Base-by-base conservation (phyloP, 2,113 vertebrate genomes). In the Thamnophis sirtalis region DNA sequence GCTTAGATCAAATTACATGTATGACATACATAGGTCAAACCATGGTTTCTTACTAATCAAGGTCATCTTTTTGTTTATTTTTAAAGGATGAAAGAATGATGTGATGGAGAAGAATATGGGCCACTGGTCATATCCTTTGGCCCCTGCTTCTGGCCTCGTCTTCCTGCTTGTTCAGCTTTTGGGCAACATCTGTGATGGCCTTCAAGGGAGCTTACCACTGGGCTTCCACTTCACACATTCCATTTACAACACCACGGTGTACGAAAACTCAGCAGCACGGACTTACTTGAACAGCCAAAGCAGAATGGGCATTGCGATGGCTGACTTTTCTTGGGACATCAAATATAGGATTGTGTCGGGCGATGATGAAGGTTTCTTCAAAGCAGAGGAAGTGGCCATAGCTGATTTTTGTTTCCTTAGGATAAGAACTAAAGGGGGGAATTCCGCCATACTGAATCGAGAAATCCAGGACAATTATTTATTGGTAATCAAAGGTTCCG, bases 341-440 rank as follows among this genome's bases (percentile, higher is more conserved):
- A 99, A 99, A 88, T 99, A 99, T 96, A 97, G 98, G 96, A 99
- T 99, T 93, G 98, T 99, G n/a, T 98, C 98, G 8, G 99, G 99
- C 3, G 99, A 99, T 1, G 99, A 99, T 0, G 99, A 99, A 92
- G 98, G 99, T 0, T 99, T 99, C 95, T 99, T 99, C 96, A 99
- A 99, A 96, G 99, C 99, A 0, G 99, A 99, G 94, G 99, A 99
- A 95, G 98, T 98, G 11, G 94, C 98, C 49, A 98, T 99, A 87
- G 99, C 99, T 5, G 99, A 99, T 96, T 99, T 99, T 95, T 99
- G 99, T 96, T 99, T 99, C 94, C 96, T 99, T 92, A 98, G 99
- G 92, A 98, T 99, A 97, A 98, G 99, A 97, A 99, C 99, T 97
- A 99, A 99, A 97, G 99, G 99, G 43, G 99, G 99, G 5, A 99